Base-by-base conservation (phyloP, 2,888 invertebrate genomes). In the Syrista parreyssii region DNA sequence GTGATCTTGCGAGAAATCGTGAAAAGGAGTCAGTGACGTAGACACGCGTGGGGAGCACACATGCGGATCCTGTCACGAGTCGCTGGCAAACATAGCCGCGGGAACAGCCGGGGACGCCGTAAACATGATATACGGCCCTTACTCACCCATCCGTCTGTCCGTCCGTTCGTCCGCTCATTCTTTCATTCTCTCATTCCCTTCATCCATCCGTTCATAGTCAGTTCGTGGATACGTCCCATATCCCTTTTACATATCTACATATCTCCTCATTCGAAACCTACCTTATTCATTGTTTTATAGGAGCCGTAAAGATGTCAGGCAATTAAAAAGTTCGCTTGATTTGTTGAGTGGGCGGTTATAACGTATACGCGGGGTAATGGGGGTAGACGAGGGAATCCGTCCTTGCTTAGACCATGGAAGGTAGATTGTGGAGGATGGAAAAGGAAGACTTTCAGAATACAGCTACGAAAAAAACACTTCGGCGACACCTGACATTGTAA, bases 261-360 rank as follows among this genome's bases (percentile, higher is more conserved):
- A 78, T 78, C 78, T 75, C 74, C 76, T 40, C 32, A 75, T 80
- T 83, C 84, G 79, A 85, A 83, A 84, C 82, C 81, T 73, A 78
- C 82, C 84, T 36, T 82, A 85, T 89, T 90, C 87, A 90, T 89
- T 90, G 90, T 89, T 90, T 90, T 90, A 90, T 90, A 86, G 87
- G 80, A 81, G 85, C 78, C 84, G 82, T 89, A 88, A 90, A 90
- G 79, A 84, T 85, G 88, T 85, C 87, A 83, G 81, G 82, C 86
- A 89, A 89, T 90, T 89, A 88, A 88, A 88, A 87, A 83, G 82
- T 83, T 85, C 82, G 80, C 78, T 83, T 86, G 86, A 87, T 87
- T 86, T 86, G 85, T 85, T 83, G 84, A 82, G 87, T 88, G 86
- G 87, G 87, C 83, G 86, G 71, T 33, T 33, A 31, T 71, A 33